Evolutionary conservation across 2,113 vertebrate genomes (phyloP).

Genomic region (Ariopsis seemanni): DNA sequence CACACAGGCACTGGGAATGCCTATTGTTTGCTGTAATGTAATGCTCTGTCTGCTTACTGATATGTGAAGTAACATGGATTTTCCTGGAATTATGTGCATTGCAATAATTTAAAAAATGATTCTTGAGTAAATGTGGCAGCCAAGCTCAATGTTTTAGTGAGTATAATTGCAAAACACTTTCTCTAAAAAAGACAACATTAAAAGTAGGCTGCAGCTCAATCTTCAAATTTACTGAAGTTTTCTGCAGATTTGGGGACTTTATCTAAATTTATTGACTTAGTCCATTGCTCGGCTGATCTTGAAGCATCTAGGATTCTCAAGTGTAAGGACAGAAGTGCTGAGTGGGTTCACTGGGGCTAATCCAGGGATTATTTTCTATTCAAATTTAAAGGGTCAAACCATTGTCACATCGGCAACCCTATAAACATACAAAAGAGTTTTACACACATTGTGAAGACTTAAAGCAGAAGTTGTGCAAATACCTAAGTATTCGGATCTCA

Average conservation of each 20-base stretch:
- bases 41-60: slow-evolving; percentile 15
- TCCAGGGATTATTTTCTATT: background rate
- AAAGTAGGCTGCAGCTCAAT: background rate
- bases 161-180: background rate
- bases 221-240: background rate
- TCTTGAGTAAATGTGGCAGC: background rate
- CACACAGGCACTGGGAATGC: background rate
- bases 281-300: background rate
- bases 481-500: background rate
- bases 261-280: background rate
- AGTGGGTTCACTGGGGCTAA: background rate
- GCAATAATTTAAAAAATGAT: background rate
- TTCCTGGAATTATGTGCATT: background rate
- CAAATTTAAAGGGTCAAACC: background rate
- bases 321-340: background rate
- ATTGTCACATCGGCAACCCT: background rate
- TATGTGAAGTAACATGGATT: background rate
- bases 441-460: background rate
- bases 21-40: slow-evolving; percentile 8
- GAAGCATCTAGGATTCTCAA: background rate
- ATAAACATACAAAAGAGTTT: background rate
- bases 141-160: background rate
- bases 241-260: background rate
- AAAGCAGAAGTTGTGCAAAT: background rate
- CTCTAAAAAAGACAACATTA: background rate